A percentile compares a stretch with the other conserved stretches of the same genome.
These are phyloP conservation scores for Aplocera efformata DNA, from an alignment of 2,888 invertebrate genomes.

Conservation along the genomic window DNA sequence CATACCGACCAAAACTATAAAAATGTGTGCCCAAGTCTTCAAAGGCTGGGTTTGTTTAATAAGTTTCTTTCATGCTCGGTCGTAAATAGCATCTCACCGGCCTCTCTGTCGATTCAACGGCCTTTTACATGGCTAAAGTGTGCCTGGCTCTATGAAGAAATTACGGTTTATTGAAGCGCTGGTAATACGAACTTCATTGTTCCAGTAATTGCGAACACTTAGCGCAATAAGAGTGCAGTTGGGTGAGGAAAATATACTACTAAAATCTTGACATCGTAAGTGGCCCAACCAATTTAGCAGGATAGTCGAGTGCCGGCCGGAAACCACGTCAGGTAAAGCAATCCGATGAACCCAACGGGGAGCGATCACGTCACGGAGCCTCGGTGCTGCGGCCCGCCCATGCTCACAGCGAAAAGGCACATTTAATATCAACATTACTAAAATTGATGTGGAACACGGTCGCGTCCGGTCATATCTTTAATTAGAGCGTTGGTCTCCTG, in stretches of 20 bases:
- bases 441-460: conserved; percentile 43
- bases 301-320: conserved; percentile 44
- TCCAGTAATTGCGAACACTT: conserved; percentile 32
- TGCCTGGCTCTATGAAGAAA: conserved; percentile 43
- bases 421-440: conserved; percentile 52
- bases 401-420: conserved; percentile 44
- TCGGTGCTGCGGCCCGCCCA: conserved; percentile 32
- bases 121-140: conserved; percentile 45
- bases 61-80: conserved; percentile 53
- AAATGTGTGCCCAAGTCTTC: conserved; percentile 41
- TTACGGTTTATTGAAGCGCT: conserved; percentile 33
- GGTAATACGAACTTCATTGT: conserved; percentile 27
- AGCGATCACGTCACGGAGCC: conserved; percentile 25
- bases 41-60: conserved; percentile 50
- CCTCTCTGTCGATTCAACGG: conserved; percentile 51
- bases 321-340: conserved; percentile 66
- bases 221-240: conserved; percentile 8
- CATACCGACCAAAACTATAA: conserved; percentile 35
- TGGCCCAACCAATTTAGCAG: conserved; percentile 9
- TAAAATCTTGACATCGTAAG: conserved; percentile 10
- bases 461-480: conserved; percentile 44
- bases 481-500: conserved; percentile 44
- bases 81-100: conserved; percentile 58
- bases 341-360: conserved; percentile 41
- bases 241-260: conserved; percentile 2